Percentiles rank a stretch among this genome's conserved stretches.
These are phyloP conservation scores for Tryphoninae sp. DNA, from an alignment of 2,888 invertebrate genomes.

Conservation along the genomic window DNA sequence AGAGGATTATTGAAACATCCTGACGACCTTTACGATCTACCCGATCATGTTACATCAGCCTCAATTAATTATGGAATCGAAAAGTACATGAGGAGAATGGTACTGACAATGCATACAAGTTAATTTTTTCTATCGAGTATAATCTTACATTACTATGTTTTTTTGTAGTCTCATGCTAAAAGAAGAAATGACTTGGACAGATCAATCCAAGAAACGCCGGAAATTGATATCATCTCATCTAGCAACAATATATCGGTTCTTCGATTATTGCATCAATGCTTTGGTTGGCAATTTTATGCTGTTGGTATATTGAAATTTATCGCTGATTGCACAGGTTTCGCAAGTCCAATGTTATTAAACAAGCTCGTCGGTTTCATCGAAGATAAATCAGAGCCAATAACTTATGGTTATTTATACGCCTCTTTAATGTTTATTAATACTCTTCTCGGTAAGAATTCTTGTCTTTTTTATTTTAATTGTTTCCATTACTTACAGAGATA, in stretches of 20 bases:
- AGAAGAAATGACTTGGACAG: constrained; percentile 44
- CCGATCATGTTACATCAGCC: constrained; percentile 85
- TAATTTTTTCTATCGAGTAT: background rate
- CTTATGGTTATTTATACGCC: constrained; percentile 86
- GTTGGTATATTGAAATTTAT: constrained; percentile 92
- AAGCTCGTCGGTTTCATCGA: constrained; percentile 91
- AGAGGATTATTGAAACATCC: constrained; percentile 87
- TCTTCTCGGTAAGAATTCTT: constrained; percentile 84
- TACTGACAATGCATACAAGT: constrained; percentile 45
- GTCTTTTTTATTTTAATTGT: constrained; percentile 4
- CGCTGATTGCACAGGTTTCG: constrained; percentile 92
- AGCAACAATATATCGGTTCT: constrained; percentile 83
- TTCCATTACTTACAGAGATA: background rate
- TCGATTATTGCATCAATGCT: constrained; percentile 88
- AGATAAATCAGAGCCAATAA: constrained; percentile 86
- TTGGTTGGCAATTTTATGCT: constrained; percentile 91
- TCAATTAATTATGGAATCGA: constrained; percentile 85
- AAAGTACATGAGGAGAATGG: constrained; percentile 81
- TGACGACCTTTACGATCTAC: constrained; percentile 93
- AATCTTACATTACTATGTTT: background rate
- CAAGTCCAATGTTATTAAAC: constrained; percentile 94
- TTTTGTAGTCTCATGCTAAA: constrained; percentile 60
- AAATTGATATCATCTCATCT: constrained; percentile 64
- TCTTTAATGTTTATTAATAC: constrained; percentile 86
- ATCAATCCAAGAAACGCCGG: constrained; percentile 51